phyloP scores from a whole-genome alignment of 2,888 invertebrate genomes.

The Meandrusa payeni region DNA sequence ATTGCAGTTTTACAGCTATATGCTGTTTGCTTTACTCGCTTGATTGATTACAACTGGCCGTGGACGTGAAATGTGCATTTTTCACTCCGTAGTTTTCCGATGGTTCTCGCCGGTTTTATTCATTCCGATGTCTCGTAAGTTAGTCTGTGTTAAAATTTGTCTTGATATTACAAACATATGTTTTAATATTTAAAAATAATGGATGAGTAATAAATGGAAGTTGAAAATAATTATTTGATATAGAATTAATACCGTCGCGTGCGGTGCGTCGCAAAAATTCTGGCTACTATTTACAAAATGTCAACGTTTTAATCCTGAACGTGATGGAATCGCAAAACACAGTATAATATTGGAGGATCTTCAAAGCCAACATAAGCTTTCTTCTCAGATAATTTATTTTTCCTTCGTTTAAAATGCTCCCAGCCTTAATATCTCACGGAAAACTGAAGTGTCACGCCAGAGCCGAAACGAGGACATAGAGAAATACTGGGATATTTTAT shows the following conservation, averaged over 20 bases:
- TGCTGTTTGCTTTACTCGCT: conserved; percentile 8
- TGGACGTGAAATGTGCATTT: conserved; percentile 17
- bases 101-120: conserved; percentile 1
- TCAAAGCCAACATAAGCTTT: conserved; percentile 38
- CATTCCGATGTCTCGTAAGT: no score
- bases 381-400: conserved; percentile 32
- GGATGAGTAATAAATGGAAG: no score
- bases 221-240: no score
- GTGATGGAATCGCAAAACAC: conserved; percentile 39
- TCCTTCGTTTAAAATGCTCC: conserved; percentile 32
- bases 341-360: conserved; percentile 38
- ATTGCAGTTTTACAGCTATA: conserved; percentile 11
- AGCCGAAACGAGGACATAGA: conserved; percentile 13
- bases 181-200: no score
- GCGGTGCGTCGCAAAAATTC: conserved; percentile 8
- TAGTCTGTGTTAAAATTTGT: no score
- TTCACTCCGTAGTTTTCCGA: not conserved
- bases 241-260: no score
- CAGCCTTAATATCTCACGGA: conserved; percentile 30
- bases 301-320: conserved; percentile 35
- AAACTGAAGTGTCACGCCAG: conserved; percentile 31
- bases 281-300: conserved; percentile 15
- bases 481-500: conserved; percentile 19
- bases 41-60: conserved; percentile 19
- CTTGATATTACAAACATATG: no score